These are phyloP conservation scores for Sapajus apella DNA, from an alignment of 2,113 vertebrate species.

Conservation along the genomic window DNA sequence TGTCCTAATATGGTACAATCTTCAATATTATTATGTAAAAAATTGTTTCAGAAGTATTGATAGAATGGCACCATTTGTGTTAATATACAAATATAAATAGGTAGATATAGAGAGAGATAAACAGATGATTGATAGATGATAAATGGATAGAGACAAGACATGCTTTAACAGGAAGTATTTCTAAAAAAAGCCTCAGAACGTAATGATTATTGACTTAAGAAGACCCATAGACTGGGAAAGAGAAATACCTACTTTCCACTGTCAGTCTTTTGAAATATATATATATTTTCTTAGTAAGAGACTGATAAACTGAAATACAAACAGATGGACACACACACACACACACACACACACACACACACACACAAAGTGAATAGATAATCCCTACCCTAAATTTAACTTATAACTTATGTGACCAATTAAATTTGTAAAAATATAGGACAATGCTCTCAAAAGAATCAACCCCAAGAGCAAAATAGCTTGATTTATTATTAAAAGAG, in stretches of 20 bases:
- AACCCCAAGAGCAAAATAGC: not conserved
- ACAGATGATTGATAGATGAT: not conserved
- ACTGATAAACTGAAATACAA: not conserved
- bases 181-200: not conserved
- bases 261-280: not conserved
- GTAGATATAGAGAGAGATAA: not conserved
- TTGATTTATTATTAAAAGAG: not conserved
- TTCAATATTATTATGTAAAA: not conserved
- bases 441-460: not conserved
- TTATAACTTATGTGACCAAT: not conserved
- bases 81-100: not conserved
- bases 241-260: not conserved
- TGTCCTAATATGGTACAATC: not conserved
- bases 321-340: not conserved
- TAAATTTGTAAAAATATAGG: not conserved
- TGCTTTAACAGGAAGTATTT: not conserved
- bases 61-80: not conserved
- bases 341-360: not conserved
- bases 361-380: not conserved
- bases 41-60: not conserved
- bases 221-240: not conserved
- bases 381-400: not conserved
- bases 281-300: not conserved
- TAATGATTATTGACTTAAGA: not conserved
- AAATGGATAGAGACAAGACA: not conserved